These are phyloP conservation scores for Siniperca undulata DNA, from an alignment of 2,797 vertebrate species.

Conservation along the genomic window DNA sequence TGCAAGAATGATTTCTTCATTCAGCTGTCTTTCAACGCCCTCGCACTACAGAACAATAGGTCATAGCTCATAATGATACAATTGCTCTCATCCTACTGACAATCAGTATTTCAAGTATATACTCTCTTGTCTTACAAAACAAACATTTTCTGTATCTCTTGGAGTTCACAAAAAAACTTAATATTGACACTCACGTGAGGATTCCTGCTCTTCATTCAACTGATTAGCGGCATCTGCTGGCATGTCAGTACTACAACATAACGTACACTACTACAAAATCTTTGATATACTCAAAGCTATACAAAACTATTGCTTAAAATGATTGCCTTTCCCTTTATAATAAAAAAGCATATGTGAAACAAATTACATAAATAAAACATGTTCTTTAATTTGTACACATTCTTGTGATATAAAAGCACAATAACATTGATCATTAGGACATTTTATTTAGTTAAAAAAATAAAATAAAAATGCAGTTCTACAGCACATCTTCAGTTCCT, in stretches of 20 bases:
- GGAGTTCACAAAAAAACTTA: background rate
- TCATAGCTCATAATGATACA: slow-evolving; percentile 13
- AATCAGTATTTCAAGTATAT: slow-evolving; percentile 6
- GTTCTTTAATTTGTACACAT: background rate
- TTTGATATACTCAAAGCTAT: slow-evolving; percentile 15
- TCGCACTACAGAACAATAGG: background rate
- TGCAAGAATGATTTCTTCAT: slow-evolving; percentile 8
- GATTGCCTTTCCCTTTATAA: background rate
- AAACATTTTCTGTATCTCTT: background rate
- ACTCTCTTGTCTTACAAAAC: background rate
- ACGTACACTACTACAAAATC: background rate
- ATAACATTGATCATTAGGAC: background rate
- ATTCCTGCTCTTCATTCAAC: background rate
- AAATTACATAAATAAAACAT: slow-evolving; percentile 9
- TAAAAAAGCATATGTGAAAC: background rate
- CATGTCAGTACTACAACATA: slow-evolving; percentile 24
- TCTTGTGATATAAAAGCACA: background rate
- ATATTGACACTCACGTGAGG: background rate
- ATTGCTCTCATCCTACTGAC: background rate
- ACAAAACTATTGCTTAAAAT: slow-evolving; percentile 4
- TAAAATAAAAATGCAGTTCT: background rate
- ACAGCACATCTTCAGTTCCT: slow-evolving; percentile 63
- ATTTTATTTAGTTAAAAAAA: background rate
- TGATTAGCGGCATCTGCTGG: slow-evolving; percentile 50
- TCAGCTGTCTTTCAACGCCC: background rate